Conservation (phyloP, 2,888 invertebrate genomes). For the Drosophila mimetica region DNA sequence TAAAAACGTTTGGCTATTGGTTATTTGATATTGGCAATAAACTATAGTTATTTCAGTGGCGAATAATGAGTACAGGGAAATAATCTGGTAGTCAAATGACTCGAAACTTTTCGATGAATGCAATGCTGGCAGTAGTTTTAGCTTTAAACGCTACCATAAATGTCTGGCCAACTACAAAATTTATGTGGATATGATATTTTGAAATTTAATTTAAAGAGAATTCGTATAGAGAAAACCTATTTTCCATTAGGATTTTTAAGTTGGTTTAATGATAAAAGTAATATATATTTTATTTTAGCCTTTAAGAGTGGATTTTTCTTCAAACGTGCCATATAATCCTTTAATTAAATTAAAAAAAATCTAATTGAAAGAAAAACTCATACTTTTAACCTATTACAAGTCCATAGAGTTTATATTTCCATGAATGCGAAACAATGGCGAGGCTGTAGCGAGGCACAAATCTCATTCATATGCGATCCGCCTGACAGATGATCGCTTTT, state of each 20-base stretch:
- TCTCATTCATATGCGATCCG: constrained; percentile 60
- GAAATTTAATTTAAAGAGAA: too few species aligned
- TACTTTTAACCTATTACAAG: not conserved
- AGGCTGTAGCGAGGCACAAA: constrained; percentile 59
- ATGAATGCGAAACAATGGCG: constrained; percentile 37
- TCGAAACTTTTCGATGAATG: not conserved
- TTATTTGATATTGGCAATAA: not conserved
- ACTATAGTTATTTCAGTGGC: not conserved
- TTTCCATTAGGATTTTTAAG: not conserved
- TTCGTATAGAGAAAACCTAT: too few species aligned
- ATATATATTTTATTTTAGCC: not conserved
- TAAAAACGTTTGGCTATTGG: not conserved
- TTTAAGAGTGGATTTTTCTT: too few species aligned
- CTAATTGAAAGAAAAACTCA: too few species aligned
- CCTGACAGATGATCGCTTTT: constrained; percentile 80
- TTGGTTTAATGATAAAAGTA: not conserved
- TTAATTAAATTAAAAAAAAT: too few species aligned
- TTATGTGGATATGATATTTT: not conserved
- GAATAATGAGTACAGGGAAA: not conserved
- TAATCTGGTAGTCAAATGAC: not conserved
- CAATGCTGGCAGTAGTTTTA: not conserved
- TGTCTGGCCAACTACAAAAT: not conserved
- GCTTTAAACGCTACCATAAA: not conserved
- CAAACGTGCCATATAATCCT: too few species aligned
- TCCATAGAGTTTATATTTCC: not conserved